Percentiles rank a stretch among this genome's conserved stretches.
These are phyloP conservation scores for Amphipoea lucens DNA, from an alignment of 2,888 invertebrate species.

Conservation along the genomic window DNA sequence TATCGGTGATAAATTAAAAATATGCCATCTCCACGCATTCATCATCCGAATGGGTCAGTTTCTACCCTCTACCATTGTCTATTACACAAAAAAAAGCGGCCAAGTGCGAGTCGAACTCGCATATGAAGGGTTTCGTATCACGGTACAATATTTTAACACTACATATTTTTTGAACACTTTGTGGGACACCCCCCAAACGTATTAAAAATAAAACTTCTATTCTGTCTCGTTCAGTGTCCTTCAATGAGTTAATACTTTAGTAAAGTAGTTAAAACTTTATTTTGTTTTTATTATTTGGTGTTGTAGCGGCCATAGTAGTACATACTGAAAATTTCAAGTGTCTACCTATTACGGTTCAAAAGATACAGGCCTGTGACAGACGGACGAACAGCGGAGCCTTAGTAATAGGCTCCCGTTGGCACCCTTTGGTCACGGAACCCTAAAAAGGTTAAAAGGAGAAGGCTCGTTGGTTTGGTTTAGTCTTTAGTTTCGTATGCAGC, in stretches of 20 bases:
- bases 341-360: too few species aligned
- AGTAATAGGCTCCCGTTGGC: not conserved
- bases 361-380: not conserved
- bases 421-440: not conserved
- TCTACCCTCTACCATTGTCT: constrained; percentile 70
- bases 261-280: not conserved
- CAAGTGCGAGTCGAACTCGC: not conserved
- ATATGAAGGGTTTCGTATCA: not conserved
- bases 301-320: not conserved
- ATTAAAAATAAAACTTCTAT: not conserved
- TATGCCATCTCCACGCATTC: constrained; percentile 87
- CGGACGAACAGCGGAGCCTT: not conserved
- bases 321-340: not conserved
- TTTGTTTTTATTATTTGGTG: not conserved
- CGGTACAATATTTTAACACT: not conserved
- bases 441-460: constrained; percentile 44
- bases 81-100: constrained; percentile 56
- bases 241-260: not conserved
- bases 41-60: constrained; percentile 86
- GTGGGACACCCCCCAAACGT: not conserved
- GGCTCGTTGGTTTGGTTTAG: constrained; percentile 13
- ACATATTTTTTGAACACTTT: not conserved
- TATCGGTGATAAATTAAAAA: constrained; percentile 89
- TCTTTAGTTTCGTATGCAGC: constrained; percentile 54
- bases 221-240: not conserved